Percentiles rank a stretch among this genome's conserved stretches.
These are phyloP conservation scores for Coregonus clupeaformis DNA, from an alignment of 2,113 vertebrate species.

Conservation along the genomic window DNA sequence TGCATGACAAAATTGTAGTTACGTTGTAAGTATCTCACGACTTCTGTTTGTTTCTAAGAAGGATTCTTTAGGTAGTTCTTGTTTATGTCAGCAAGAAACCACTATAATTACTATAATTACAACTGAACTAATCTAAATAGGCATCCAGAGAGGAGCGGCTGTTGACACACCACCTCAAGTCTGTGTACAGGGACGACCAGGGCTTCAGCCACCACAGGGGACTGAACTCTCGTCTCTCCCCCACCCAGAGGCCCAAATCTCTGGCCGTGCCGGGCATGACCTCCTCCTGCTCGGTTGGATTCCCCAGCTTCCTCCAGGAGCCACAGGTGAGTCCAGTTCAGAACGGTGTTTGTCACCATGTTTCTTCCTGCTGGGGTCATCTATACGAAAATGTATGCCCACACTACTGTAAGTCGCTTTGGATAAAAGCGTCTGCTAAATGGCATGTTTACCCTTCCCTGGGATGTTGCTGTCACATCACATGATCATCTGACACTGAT, in stretches of 20 bases:
- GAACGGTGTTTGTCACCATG: not conserved
- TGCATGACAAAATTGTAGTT: no score
- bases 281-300: constrained; percentile 68
- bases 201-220: constrained; percentile 69
- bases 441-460: not conserved
- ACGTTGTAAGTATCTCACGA: no score
- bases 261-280: constrained; percentile 87
- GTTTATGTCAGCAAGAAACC: no score
- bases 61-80: not conserved
- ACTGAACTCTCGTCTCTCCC: constrained; percentile 63
- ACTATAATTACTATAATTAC: not conserved
- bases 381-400: no score
- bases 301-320: constrained; percentile 73
- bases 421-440: no score
- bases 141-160: constrained; percentile 64
- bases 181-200: constrained; percentile 79
- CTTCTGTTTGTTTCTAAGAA: not conserved
- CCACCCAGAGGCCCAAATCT: constrained; percentile 83
- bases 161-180: constrained; percentile 78
- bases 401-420: no score
- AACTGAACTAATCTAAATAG: constrained; percentile 27
- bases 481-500: no score
- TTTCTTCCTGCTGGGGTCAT: no score
- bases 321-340: constrained; percentile 57
- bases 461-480: not conserved